phyloP scores from a whole-genome alignment of 2,113 vertebrate genomes.

The Saiga tatarica region DNA sequence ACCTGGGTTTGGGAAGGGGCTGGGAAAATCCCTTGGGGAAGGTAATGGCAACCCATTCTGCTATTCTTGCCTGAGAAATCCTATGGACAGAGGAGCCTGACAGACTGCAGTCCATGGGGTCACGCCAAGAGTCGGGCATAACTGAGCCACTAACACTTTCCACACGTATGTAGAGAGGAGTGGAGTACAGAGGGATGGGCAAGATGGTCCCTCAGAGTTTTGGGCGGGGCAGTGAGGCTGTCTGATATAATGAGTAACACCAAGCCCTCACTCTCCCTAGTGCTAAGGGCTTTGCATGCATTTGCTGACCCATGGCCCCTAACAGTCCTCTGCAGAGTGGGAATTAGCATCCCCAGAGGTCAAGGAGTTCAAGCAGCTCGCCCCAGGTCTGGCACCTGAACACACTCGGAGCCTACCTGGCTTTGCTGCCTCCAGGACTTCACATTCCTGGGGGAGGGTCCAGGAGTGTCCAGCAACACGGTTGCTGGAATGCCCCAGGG shows the following conservation, averaged over 20 bases:
- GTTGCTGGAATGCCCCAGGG: background rate
- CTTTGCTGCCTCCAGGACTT: background rate
- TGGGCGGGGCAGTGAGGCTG: background rate
- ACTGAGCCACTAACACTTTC: background rate
- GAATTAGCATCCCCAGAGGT: background rate
- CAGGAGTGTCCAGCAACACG: background rate
- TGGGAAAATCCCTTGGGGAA: background rate
- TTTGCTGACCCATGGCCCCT: background rate
- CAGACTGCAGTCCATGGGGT: background rate
- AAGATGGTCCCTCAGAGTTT: background rate
- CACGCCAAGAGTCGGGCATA: rapidly evolving
- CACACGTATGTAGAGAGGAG: background rate
- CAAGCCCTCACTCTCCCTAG: background rate
- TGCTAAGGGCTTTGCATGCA: background rate
- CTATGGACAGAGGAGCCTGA: background rate
- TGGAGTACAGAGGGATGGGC: background rate
- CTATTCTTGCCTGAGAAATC: background rate
- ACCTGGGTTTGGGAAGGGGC: background rate
- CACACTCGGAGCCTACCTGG: rapidly evolving
- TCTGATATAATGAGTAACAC: background rate
- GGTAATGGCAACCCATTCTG: background rate
- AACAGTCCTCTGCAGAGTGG: background rate
- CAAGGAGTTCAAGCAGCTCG: background rate
- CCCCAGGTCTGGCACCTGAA: background rate
- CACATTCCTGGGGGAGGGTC: background rate